Percentiles rank a stretch among this genome's conserved stretches.
Evolutionary conservation across 1,140 invertebrate genomes (phyloP).

Genomic region (Drosophila baimaii): DNA sequence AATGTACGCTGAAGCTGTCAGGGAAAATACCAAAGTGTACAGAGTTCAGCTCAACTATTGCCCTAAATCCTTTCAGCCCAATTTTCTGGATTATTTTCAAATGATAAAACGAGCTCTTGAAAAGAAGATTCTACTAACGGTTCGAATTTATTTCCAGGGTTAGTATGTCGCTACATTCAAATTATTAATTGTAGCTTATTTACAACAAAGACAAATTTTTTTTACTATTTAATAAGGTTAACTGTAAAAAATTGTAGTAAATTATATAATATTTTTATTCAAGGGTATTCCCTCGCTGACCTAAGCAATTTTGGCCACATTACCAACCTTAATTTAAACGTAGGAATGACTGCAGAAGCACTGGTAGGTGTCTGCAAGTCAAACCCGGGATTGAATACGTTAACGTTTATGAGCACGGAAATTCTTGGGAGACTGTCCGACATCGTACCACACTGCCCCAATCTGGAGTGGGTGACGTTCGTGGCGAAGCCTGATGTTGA

Average conservation of each 20-base stretch:
- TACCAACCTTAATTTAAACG: neutral
- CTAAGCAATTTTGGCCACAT: neutral
- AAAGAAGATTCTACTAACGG: too few species aligned
- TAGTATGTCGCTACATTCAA: neutral
- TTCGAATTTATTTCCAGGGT: too few species aligned
- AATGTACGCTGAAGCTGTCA: neutral
- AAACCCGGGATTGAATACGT: neutral
- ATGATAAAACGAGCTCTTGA: neutral
- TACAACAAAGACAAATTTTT: too few species aligned
- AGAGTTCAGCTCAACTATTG: rapidly evolving
- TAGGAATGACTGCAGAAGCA: neutral
- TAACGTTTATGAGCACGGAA: neutral
- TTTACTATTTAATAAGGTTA: too few species aligned
- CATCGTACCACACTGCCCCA: neutral
- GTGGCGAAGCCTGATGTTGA: neutral
- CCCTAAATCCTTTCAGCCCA: neutral
- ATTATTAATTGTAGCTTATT: too few species aligned
- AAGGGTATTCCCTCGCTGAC: neutral
- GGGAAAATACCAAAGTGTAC: neutral
- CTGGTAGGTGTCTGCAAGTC: neutral
- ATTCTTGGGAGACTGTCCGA: slow-evolving; percentile 1
- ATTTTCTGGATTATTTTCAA: neutral
- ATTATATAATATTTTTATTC: neutral
- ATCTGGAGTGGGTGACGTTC: neutral
- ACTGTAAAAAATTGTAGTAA: neutral